Evolutionary conservation across 2,113 vertebrate species (phyloP).

Genomic region (Apteryx owenii): DNA sequence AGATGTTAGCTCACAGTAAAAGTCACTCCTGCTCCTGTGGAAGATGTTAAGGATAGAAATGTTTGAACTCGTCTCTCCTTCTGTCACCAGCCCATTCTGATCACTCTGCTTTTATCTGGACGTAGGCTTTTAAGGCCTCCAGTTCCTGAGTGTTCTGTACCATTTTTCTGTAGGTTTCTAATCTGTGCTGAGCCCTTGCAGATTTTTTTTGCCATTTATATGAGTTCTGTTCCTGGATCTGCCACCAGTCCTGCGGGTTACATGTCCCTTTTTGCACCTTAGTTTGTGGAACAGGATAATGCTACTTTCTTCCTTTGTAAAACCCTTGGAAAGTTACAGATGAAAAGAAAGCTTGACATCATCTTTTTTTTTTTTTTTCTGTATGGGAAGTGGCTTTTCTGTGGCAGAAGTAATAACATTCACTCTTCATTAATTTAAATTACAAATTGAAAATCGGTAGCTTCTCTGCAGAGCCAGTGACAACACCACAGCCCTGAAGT

Average conservation of each 20-base stretch:
- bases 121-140: neutral
- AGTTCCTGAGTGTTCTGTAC: neutral
- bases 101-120: neutral
- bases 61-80: neutral
- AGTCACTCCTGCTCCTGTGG: neutral
- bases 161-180: neutral
- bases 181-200: neutral
- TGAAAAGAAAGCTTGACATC: neutral
- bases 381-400: neutral
- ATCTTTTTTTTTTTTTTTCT: neutral
- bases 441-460: neutral
- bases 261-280: neutral
- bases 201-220: neutral
- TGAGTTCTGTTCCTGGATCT: neutral
- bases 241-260: neutral
- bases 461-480: neutral
- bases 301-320: conserved; percentile 11
- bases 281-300: conserved; percentile 7
- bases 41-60: neutral
- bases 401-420: neutral
- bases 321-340: neutral
- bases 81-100: neutral
- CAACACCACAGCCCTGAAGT: neutral
- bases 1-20: neutral
- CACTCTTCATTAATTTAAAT: conserved; percentile 39